Conservation (phyloP, 2,888 invertebrate species). For the Caprella mutica region DNA sequence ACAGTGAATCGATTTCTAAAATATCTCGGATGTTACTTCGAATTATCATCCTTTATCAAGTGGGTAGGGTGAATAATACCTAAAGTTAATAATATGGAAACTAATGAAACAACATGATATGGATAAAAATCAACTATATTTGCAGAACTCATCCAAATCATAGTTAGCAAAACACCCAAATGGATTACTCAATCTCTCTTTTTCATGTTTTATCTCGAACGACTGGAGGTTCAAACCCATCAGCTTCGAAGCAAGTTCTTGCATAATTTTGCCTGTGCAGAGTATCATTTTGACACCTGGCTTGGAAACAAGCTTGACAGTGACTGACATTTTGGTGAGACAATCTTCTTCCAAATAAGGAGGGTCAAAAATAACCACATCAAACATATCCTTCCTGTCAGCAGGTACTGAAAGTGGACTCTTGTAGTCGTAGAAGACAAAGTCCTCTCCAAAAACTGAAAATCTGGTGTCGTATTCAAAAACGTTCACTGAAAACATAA, state of each 20-base stretch:
- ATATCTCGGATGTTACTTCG: too few relatives aligned
- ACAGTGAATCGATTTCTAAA: too few relatives aligned
- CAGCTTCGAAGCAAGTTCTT: constrained; percentile 52
- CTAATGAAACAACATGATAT: too few relatives aligned
- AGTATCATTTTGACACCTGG: constrained; percentile 56
- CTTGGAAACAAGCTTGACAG: constrained; percentile 61
- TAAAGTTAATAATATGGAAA: too few relatives aligned
- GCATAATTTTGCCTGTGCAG: constrained; percentile 81
- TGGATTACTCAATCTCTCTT: constrained; percentile 75
- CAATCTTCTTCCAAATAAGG: constrained; percentile 92
- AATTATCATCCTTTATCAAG: too few relatives aligned
- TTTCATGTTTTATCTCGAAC: constrained; percentile 71
- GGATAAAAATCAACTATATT: too few relatives aligned
- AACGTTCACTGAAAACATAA: constrained; percentile 34
- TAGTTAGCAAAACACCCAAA: constrained; percentile 86
- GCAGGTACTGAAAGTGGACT: constrained; percentile 55
- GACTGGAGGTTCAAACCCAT: constrained; percentile 53
- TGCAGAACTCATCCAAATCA: constrained; percentile 48
- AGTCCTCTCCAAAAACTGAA: constrained; percentile 62
- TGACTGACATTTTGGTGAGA: constrained; percentile 65
- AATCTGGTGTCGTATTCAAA: constrained; percentile 82
- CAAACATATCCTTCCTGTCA: constrained; percentile 52
- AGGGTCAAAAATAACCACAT: constrained; percentile 83
- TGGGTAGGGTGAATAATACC: too few relatives aligned
- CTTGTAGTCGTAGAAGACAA: constrained; percentile 78